phyloP scores from a whole-genome alignment of 2,797 vertebrate genomes.

The Mus caroli region DNA sequence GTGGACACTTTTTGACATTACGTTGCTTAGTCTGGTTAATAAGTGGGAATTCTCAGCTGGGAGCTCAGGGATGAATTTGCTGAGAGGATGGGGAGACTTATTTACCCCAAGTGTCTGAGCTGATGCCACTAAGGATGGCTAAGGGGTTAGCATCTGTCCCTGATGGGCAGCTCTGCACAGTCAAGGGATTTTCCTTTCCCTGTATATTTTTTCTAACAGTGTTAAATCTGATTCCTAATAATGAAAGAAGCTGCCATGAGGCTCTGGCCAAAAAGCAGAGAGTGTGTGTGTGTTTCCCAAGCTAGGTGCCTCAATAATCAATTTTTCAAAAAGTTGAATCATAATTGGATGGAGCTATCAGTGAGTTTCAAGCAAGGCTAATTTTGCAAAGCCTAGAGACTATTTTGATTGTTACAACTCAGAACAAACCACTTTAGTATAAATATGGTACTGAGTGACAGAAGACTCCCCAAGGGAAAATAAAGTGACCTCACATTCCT shows the following conservation, averaged over 20 bases:
- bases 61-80: slow-evolving; percentile 40
- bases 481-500: not conserved
- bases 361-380: not conserved
- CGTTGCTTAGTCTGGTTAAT: not conserved
- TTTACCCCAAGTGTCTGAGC: not conserved
- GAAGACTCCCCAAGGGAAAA: not conserved
- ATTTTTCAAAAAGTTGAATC: not conserved
- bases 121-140: not conserved
- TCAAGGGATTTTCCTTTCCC: slow-evolving; percentile 7
- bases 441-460: not conserved
- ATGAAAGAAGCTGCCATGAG: not conserved
- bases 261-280: not conserved
- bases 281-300: not conserved
- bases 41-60: slow-evolving; percentile 26
- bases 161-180: not conserved
- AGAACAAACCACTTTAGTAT: not conserved
- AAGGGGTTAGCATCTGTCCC: not conserved
- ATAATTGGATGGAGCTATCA: not conserved
- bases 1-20: not conserved
- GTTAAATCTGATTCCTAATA: slow-evolving; percentile 34
- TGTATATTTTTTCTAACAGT: not conserved
- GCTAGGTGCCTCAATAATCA: not conserved
- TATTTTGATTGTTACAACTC: slow-evolving; percentile 4
- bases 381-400: slow-evolving; percentile 21
- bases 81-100: not conserved